Evolutionary conservation across 1,140 invertebrate species (phyloP), one percentile per base, ranked within the genome.

Genomic region (Adoxophyes honmai): DNA sequence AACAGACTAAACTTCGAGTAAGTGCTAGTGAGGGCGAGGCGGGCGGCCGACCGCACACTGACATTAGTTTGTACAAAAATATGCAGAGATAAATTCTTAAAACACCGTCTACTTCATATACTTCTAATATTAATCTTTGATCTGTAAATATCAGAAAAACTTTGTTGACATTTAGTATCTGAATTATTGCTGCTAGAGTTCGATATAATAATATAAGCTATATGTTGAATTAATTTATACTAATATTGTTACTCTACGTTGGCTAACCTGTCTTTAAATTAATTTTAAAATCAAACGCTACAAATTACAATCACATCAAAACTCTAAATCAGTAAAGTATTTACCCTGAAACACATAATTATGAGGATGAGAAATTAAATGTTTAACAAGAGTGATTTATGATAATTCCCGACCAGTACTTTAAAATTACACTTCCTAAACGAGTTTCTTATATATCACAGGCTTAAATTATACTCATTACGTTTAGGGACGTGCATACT

Each of bases 391-490:
- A 34, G 15, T 13, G 51, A 64, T 66, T 66, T 60, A 64, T 54
- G 60, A 48, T 52, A 52, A 57, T 52, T 64, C 57, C 60, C 62
- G 39, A 60, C 64, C 52, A 65, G 54, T 62, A 62, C 53, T 68
- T 52, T 67, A 69, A 69, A 72, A 68, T 64, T 71, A 68, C 60
- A 60, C 52, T 71, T 68, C 54, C 73, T 78, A 76, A 72, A 71
- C 64, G 60, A 68, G 57, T 77, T 81, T 79, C 75, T 84, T 82
- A 85, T 81, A 78, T 86, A 88, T 88, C 85, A 88, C 85, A 88
- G 82, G 85, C 82, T 86, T 86, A 86, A 86, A 86, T 75, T 77
- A 88, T 84, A 86, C 73, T 73, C 68, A 68, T 82, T 86, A 85
- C 60, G 57, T 76, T 81, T 78, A 88, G 75, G 85, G 85, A 88